Base-by-base conservation (phyloP, 1,140 invertebrate species). In the Mya arenaria region DNA sequence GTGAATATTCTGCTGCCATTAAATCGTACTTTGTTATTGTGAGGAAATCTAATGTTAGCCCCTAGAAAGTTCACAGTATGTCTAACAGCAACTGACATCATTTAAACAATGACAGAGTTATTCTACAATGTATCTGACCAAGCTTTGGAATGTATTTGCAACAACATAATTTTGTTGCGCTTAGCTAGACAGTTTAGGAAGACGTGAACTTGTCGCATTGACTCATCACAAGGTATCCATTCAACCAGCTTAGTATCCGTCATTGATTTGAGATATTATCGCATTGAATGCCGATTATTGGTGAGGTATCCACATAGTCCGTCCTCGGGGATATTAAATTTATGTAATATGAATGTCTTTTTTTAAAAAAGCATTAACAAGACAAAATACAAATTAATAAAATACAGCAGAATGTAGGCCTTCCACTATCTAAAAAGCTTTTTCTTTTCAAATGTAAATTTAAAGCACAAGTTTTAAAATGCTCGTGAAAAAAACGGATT, bases 291-390 rank as follows among this genome's bases (percentile, higher is more conserved):
- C 32, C 84, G 62, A 0, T 4, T 78, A 39, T 32, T 78, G 58
- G 86, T 78, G 5, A 60, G 34, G 28, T 48, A 65, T 13, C 85
- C 87, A 13, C 93, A 94, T 17, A 96, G 85, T 13, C 95, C 95
- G 87, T 94, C 93, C 92, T 98, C 97, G 0, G 97, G 97, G n/a
- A 98, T 97, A 82, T 97, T 95, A 0, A 94, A 94, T 68, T 93
- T 91, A 95, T 96, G 75, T 2, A 71, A 60, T 58, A 39, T 10
- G 25, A 52, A 52, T 52, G 1, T 52, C 17, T 2, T 52, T 48
- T 10, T 48, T 48, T 13, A 48, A 13, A 19, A 48, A 48, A 19
- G 10, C 41, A 48, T 13, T 13, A 10, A 10, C 10, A 13, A 48
- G 19, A 19, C 19, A 13, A 13, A 48, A 19, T 13, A 13, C 10